Base-by-base conservation (phyloP, 53 echinoderm and acorn worm species). In the Astropecten irregularis region DNA sequence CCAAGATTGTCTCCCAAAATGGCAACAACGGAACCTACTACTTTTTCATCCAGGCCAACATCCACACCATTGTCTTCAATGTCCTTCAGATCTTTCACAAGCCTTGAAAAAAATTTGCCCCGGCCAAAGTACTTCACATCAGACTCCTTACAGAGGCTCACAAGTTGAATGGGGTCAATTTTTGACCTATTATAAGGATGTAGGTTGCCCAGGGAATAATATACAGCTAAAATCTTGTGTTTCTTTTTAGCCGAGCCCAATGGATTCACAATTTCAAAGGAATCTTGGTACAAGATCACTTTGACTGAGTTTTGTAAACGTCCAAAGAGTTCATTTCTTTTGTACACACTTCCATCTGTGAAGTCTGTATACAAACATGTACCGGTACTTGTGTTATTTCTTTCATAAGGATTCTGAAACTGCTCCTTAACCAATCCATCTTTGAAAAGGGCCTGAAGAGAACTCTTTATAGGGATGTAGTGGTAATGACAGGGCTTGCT, bases 381-480 rank as follows among this genome's bases (percentile, higher is more conserved):
- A 8, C 51, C 51, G 14, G 71, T 1, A 3, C 11, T 11, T 42
- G 42, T 7, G 9, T 58, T 16, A 25, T 64, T 28, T 18, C 30
- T 28, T 39, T 15, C 15, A 36, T 16, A 49, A 48, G 21, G 55
- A 23, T 82, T 72, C 33, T 51, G 19, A 73, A 19, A 50, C 22
- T 82, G 83, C 34, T 82, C 68, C 14, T 37, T 8, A 14, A 82
- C 83, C 15, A 66, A 69, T 35, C 37, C 9, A 18, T 93, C 81
- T 32, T 68, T 11, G 11, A 89, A 49, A 5, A 90, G 53, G 9
- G 32, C 25, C 0, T 63, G 22, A 28, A 93, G 18, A 26, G 90
- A 87, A 11, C 90, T 83, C 29, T 14, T 28, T 18, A 93, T 87
- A 15, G 93, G 84, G 22, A 93, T 81, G 84, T 93, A 93, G 33